Evolutionary conservation across 2,113 vertebrate species (phyloP), one percentile per base, ranked within the genome.

Genomic region (Silurus meridionalis): DNA sequence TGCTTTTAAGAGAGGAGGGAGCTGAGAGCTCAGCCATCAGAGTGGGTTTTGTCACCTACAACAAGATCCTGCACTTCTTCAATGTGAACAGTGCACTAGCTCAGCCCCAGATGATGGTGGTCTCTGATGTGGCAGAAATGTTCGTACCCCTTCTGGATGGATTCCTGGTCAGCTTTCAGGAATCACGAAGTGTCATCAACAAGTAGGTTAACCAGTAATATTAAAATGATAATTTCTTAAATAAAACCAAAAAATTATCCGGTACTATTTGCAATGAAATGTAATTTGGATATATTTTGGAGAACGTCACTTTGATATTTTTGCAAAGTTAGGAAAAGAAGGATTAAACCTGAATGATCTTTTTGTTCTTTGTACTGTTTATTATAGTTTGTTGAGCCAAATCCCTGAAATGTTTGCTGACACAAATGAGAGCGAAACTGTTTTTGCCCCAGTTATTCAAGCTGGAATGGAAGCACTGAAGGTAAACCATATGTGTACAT

Each of bases 21-120:
- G 94, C 92, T 7, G 96, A 97, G 85, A 92, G 88, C 15, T 97
- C 97, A 0, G 91, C 93, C 1, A 91, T 98, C 57, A 95, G 93
- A 83, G 97, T 99, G 52, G 98, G 97, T 83, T 99, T 99, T 64
- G 96, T 98, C 90, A 97, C 98, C 60, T 99, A 98, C 4, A 96
- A 98, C 94, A 99, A 98, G 91, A 94, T 97, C 85, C 96, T 99
- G 5, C 98, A 98, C 88, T 99, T 99, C 95, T 99, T 98, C 90
- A 99, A 99, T 8, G 96, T 99, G 21, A 98, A 98, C 92, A 96
- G 97, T 85, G 95, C 95, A 37, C 89, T 99, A 93, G 97, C 97
- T 69, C 98, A 99, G 93, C 97, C 98, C 2, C 98, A 99, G 95
- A 99, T 99, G 98, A 96, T 99, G 97, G 97, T 99, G 90, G 97